Evolutionary conservation across 1,140 invertebrate genomes (phyloP).

Genomic region (Drosophila equinoxialis): DNA sequence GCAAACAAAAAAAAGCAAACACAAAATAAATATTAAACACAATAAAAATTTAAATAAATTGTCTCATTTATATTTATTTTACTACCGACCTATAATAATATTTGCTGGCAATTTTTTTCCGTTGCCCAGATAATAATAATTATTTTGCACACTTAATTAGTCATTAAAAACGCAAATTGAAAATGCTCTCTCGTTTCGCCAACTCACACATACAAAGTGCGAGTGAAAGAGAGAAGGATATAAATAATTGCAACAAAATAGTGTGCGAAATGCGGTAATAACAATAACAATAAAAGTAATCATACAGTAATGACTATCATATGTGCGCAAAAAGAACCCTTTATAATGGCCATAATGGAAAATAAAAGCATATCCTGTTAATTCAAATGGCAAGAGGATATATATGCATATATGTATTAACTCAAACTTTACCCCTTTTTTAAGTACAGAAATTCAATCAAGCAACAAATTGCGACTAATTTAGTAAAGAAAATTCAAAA

Average conservation of each 20-base stretch:
- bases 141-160: constrained; percentile 81
- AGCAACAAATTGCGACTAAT: too few relatives aligned
- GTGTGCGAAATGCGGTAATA: constrained; percentile 37
- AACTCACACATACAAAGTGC: background rate
- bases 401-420: too few relatives aligned
- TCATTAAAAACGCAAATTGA: constrained; percentile 78
- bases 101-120: background rate
- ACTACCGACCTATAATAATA: constrained; percentile 42
- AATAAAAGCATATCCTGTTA: background rate
- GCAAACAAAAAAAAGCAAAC: constrained; percentile 18
- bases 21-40: constrained; percentile 28
- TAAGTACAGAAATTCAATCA: too few relatives aligned
- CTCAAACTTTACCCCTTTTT: too few relatives aligned
- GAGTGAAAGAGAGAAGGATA: constrained; percentile 28
- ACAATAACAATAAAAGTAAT: constrained; percentile 74
- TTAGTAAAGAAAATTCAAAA: too few relatives aligned
- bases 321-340: constrained; percentile 38
- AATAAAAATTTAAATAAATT: constrained; percentile 45
- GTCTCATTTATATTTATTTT: constrained; percentile 44
- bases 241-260: constrained; percentile 61
- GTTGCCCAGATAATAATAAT: constrained; percentile 71
- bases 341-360: constrained; percentile 19
- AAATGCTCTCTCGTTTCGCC: constrained; percentile 39
- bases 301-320: constrained; percentile 68
- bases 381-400: too few relatives aligned